Evolutionary conservation across 2,113 vertebrate genomes (phyloP).

Genomic region (Anarrhichthys ocellatus): DNA sequence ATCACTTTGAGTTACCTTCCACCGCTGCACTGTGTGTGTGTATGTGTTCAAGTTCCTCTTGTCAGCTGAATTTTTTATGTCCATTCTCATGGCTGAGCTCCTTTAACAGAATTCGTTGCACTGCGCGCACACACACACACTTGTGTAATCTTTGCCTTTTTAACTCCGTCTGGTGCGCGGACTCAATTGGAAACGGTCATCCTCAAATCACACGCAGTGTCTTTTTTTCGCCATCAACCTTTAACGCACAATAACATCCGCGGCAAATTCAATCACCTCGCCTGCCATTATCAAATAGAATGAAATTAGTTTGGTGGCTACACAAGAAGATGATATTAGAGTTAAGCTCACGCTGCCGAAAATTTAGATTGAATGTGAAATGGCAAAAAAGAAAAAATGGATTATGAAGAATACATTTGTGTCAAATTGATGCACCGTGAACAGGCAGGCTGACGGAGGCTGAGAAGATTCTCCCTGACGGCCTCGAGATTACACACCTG

Average conservation of each 20-base stretch:
- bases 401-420: background rate
- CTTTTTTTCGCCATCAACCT: constrained; percentile 43
- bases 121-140: background rate
- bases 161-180: constrained; percentile 4
- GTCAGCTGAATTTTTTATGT: constrained; percentile 68
- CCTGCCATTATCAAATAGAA: constrained; percentile 22
- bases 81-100: constrained; percentile 58
- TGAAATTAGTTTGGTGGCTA: constrained; percentile 5
- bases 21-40: constrained; percentile 20
- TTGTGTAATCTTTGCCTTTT: constrained; percentile 21
- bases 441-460: constrained; percentile 18
- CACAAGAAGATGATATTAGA: background rate
- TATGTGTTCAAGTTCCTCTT: constrained; percentile 23
- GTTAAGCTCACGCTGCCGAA: constrained; percentile 1
- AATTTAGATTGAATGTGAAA: constrained; percentile 24
- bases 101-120: constrained; percentile 47
- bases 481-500: background rate
- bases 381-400: background rate
- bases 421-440: background rate
- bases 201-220: constrained; percentile 13
- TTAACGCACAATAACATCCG: constrained; percentile 23
- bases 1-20: constrained; percentile 19
- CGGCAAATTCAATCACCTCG: constrained; percentile 28
- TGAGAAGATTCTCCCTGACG: constrained; percentile 6
- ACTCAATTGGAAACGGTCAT: constrained; percentile 40